Evolutionary conservation across 2,797 vertebrate species (phyloP), one percentile per base, ranked within the genome.

Genomic region (Pantherophis alleghaniensis): DNA sequence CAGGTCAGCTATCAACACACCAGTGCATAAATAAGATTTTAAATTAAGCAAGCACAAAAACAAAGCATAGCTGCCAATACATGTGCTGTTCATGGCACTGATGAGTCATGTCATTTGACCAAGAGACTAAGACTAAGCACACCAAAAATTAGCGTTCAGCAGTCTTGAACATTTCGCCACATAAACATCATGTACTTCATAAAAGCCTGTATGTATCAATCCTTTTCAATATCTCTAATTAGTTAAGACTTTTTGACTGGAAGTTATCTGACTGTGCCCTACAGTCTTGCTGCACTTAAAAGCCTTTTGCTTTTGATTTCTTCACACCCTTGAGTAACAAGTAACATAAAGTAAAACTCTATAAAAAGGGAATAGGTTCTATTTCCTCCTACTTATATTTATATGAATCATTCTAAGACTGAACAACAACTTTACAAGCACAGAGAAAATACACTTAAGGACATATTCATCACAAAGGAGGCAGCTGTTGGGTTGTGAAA

Each of bases 1-100:
- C 16, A 16, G 47, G 7, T 20, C 66, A 56, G 11, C 53, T 24
- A 42, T 51, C 37, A 83, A 16, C 13, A 26, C 1, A 20, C 22
- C 16, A 69, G 22, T 63, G 47, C 22, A 7, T 28, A 69, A 6
- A 18, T 24, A 12, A 63, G 18, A 88, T 87, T 79, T 26, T 42
- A 61, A 87, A n/a, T 37, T 63, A 47, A 89, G 24, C 53, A 74
- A 53, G 56, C 24, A 60, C 47, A 92, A 91, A 63, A 59, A 79
- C 69, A 32, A 74, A 74, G 28, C 51, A 63, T 86, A 89, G 95
- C 91, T 94, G 91, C 0, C 94, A 93, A 53, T 93, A 88, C n/a
- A 55, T 2, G 1, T 88, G 91, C 93, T 86, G 0, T 87, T 59
- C 89, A 0, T 89, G 93, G 94, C 91, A 89, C 53, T 94, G 89